These are phyloP conservation scores for Amblyopsis hoosieri DNA, from an alignment of 2,797 vertebrate species.

Conservation along the genomic window DNA sequence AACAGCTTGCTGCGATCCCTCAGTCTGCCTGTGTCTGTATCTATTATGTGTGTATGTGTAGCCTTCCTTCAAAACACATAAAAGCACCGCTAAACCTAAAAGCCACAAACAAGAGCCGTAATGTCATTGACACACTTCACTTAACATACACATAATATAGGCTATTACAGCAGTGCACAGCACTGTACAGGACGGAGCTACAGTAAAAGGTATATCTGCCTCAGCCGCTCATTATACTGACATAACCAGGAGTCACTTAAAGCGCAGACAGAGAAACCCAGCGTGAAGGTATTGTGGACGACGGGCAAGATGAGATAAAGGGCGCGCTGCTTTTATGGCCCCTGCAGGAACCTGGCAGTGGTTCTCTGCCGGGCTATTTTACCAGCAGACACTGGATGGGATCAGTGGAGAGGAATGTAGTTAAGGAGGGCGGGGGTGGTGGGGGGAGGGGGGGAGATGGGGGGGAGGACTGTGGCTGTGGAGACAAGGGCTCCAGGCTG, in stretches of 20 bases:
- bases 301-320: constrained; percentile 21
- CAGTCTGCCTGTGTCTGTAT: constrained; percentile 19
- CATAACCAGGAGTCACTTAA: constrained; percentile 29
- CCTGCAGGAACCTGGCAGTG: constrained; percentile 29
- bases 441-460: constrained; percentile 9
- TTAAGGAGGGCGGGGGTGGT: constrained; percentile 11
- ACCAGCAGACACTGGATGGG: constrained; percentile 35
- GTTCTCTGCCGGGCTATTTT: constrained; percentile 11
- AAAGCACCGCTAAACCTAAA: constrained; percentile 70
- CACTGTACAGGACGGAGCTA: constrained; percentile 37
- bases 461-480: constrained; percentile 3
- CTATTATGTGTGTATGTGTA: not conserved
- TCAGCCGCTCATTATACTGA: constrained; percentile 55
- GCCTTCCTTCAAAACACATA: constrained; percentile 58
- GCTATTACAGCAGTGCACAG: constrained; percentile 61
- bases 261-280: constrained; percentile 49
- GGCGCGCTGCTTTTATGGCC: constrained; percentile 19
- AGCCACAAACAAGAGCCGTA: constrained; percentile 75
- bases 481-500: constrained; percentile 14
- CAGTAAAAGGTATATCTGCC: constrained; percentile 39
- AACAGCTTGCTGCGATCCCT: not conserved
- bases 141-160: constrained; percentile 60
- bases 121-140: constrained; percentile 69
- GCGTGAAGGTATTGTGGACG: constrained; percentile 25
- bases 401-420: constrained; percentile 52